Percentiles rank a stretch among this genome's conserved stretches.
Evolutionary conservation across 2,888 invertebrate species (phyloP).

Genomic region (Nomada flava): DNA sequence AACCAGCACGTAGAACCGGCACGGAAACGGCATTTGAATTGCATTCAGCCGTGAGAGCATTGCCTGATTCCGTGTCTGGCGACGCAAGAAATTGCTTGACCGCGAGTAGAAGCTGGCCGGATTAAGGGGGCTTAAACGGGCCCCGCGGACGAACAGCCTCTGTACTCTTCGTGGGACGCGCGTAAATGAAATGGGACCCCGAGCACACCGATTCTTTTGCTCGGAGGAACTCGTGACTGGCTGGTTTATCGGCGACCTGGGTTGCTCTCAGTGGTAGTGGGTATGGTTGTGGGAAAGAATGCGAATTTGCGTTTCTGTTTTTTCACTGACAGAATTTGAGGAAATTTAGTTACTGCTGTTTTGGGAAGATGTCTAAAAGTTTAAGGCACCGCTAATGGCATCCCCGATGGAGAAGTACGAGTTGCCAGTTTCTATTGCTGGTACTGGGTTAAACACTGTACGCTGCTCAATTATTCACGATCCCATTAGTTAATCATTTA

Average conservation of each 20-base stretch:
- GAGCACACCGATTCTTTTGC: conserved; percentile 15
- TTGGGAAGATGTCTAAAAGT: too few species aligned
- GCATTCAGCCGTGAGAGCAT: conserved; percentile 64
- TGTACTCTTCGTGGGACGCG: conserved; percentile 4
- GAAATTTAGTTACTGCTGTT: neutral
- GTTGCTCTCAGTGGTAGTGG: too few species aligned
- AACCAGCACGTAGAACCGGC: conserved; percentile 47
- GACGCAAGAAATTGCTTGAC: conserved; percentile 59
- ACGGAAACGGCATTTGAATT: conserved; percentile 60
- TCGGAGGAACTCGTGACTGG: conserved; percentile 18
- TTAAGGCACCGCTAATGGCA: too few species aligned
- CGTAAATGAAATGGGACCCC: conserved; percentile 20
- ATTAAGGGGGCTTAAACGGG: conserved; percentile 1
- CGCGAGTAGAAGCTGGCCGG: neutral
- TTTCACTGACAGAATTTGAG: neutral
- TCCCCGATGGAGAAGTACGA: too few species aligned
- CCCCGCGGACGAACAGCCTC: neutral
- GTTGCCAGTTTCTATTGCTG: too few species aligned
- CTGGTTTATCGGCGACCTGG: neutral
- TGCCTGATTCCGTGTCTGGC: conserved; percentile 62
- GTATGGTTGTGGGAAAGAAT: neutral
- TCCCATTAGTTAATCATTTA: too few species aligned
- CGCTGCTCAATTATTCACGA: too few species aligned
- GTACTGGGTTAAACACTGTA: too few species aligned
- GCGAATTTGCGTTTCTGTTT: neutral